These are phyloP conservation scores for Ctena decussata DNA, from an alignment of 2,888 invertebrate species.

Conservation along the genomic window DNA sequence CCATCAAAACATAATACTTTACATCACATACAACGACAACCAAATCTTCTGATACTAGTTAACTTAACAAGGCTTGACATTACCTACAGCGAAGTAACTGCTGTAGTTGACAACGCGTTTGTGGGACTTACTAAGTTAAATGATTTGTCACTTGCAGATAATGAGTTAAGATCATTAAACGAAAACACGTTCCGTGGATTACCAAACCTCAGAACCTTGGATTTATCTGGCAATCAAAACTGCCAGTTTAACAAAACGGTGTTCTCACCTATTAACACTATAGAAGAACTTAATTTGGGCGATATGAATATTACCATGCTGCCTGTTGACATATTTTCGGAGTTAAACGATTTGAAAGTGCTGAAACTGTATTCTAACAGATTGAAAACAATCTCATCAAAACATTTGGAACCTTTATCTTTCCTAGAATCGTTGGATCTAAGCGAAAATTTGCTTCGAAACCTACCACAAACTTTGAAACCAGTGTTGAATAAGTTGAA, in stretches of 20 bases:
- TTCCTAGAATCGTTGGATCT: conserved; percentile 61
- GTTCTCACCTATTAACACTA: conserved; percentile 42
- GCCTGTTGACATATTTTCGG: conserved; percentile 43
- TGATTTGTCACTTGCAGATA: conserved; percentile 56
- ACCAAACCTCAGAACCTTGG: conserved; percentile 47
- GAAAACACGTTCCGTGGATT: conserved; percentile 61
- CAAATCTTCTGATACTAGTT: conserved; percentile 35
- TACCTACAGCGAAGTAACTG: conserved; percentile 33
- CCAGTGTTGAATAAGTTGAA: conserved; percentile 50
- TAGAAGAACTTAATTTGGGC: conserved; percentile 61
- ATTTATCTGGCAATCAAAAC: conserved; percentile 60
- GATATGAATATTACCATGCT: conserved; percentile 47
- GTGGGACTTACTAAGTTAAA: conserved; percentile 44
- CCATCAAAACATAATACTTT: too few relatives aligned
- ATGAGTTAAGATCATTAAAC: conserved; percentile 50
- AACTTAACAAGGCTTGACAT: conserved; percentile 46
- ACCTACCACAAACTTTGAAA: conserved; percentile 52
- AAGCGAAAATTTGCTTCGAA: conserved; percentile 64
- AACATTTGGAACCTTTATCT: conserved; percentile 51
- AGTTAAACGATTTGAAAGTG: conserved; percentile 45
- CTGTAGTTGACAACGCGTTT: conserved; percentile 51
- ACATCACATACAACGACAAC: not conserved
- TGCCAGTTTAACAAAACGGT: conserved; percentile 54
- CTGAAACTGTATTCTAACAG: conserved; percentile 64
- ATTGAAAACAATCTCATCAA: conserved; percentile 43